phyloP scores from a whole-genome alignment of 2,797 vertebrate genomes.

The Rallus crepitans region DNA sequence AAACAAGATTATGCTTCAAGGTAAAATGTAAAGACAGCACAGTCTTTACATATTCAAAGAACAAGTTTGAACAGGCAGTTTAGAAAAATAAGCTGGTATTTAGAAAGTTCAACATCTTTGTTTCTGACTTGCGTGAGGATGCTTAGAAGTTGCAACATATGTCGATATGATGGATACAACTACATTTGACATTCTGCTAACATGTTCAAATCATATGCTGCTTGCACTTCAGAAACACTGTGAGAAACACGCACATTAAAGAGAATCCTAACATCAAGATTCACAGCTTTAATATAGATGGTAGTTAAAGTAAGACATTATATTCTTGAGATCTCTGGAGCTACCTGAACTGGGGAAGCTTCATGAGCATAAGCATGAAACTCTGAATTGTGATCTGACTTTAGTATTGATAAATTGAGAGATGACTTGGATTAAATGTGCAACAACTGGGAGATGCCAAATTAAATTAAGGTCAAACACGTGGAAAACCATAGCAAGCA shows the following conservation, averaged over 20 bases:
- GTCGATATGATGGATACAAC: neutral
- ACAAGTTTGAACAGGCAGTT: neutral
- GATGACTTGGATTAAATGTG: neutral
- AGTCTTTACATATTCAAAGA: neutral
- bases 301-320: neutral
- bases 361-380: neutral
- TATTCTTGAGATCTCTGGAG: neutral
- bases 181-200: neutral
- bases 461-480: constrained; percentile 11
- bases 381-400: neutral
- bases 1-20: constrained; percentile 41
- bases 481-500: neutral
- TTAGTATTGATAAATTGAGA: neutral
- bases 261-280: neutral
- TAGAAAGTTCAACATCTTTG: neutral
- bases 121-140: neutral
- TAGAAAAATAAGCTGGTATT: neutral
- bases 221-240: neutral
- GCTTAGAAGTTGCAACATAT: neutral
- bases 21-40: constrained; percentile 21
- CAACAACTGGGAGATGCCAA: neutral
- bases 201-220: neutral
- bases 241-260: neutral
- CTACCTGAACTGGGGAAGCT: neutral
- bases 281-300: neutral